phyloP scores from a whole-genome alignment of 2,797 vertebrate species.

The Phrynocephalus forsythii region DNA sequence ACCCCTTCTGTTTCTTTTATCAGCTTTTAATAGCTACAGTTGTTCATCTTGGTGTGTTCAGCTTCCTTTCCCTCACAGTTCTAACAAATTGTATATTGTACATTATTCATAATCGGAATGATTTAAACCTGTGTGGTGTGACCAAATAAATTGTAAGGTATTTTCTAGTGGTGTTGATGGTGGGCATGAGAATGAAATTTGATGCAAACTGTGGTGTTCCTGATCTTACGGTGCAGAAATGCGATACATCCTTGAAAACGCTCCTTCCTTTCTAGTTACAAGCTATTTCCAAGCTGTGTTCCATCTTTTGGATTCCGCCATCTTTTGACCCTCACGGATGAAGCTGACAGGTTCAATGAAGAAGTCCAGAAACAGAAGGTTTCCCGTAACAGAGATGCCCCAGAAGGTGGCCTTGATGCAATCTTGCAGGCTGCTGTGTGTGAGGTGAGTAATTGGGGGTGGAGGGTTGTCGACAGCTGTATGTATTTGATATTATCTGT shows the following conservation, averaged over 20 bases:
- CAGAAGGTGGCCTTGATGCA: slow-evolving; percentile 95
- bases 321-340: slow-evolving; percentile 92
- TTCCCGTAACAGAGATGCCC: slow-evolving; percentile 94
- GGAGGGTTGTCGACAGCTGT: background rate
- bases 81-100: background rate
- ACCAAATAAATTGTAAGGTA: background rate
- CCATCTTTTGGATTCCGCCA: slow-evolving; percentile 97
- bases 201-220: slow-evolving; percentile 11
- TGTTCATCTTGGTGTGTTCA: background rate
- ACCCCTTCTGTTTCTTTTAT: background rate
- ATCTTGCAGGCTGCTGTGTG: slow-evolving; percentile 96
- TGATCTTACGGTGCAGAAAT: background rate
- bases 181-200: background rate
- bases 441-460: slow-evolving; percentile 82
- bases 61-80: background rate
- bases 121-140: background rate
- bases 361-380: slow-evolving; percentile 97
- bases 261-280: slow-evolving; percentile 83
- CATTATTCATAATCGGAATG: background rate
- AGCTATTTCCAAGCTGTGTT: slow-evolving; percentile 91
- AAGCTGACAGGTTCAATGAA: slow-evolving; percentile 93
- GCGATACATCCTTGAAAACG: background rate
- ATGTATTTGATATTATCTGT: background rate
- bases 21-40: background rate
- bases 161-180: background rate